Evolutionary conservation across 2,797 vertebrate species (phyloP), one percentile per base, ranked within the genome.

Genomic region (Sylvilagus floridanus): DNA sequence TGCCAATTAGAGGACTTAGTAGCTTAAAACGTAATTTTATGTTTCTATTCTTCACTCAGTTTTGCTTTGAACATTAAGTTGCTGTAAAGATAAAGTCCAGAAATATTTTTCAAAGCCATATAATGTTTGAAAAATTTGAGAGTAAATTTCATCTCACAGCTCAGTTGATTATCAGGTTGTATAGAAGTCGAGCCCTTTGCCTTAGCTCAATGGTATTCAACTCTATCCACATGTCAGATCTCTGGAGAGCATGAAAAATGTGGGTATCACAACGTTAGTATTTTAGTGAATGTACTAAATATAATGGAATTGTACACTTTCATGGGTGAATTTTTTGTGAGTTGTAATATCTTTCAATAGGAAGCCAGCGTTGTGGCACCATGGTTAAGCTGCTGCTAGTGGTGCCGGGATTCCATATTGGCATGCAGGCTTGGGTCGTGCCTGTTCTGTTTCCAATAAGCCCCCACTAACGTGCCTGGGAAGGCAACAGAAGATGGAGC

Each of bases 191-290:
- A 76, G 32, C 32, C 69, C n/a, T 81, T 84, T 89, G 13, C 10
- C 71, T 75, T 91, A 76, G 12, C 54, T 91, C 32, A 76, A 35
- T 65, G 65, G 24, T 95, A 84, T 83, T 95, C 69, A 82, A 32
- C 28, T 1, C 8, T 83, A 50, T 47, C 24, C 86, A 28, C 47
- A 9, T 86, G 42, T 73, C 76, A 81, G 52, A 93, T 71, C 19
- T 84, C 37, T 75, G 21, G 7, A 47, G 6, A 68, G 1, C 32
- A 37, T 82, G 69, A 75, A 69, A 88, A 75, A 78, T 11, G 16
- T 54, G 3, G 7, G 24, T 35, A 21, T 42, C 5, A 52, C 52
- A 87, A 57, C 16, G 35, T 50, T 62, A 57, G 54, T 57, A 57
- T 57, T 57, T 57, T 21, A 57, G 10, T 65, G 54, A 65, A 54